Evolutionary conservation across 2,113 vertebrate genomes (phyloP).

Genomic region (Chelonoidis abingdonii): DNA sequence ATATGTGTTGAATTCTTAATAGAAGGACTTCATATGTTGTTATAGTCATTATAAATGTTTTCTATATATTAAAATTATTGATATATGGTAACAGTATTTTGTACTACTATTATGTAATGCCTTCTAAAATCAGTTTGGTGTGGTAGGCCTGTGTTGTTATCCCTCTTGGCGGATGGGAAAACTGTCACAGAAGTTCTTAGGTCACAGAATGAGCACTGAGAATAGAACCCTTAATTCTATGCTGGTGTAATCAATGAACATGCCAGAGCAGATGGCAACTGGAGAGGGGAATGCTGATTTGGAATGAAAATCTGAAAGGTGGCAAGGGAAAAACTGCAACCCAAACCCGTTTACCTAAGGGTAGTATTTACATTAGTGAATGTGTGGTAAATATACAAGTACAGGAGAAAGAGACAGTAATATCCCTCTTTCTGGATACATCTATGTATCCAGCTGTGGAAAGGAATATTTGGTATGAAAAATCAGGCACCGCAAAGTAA

Average conservation of each 20-base stretch:
- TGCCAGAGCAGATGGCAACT: neutral
- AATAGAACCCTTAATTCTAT: neutral
- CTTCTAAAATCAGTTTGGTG: neutral
- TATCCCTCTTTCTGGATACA: neutral
- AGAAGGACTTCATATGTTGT: neutral
- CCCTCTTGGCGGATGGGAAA: neutral
- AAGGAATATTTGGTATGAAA: neutral
- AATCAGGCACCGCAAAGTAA: neutral
- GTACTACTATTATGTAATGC: neutral
- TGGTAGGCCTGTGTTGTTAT: neutral
- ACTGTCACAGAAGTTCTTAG: neutral
- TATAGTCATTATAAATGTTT: neutral
- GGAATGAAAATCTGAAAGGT: neutral
- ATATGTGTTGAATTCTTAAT: neutral
- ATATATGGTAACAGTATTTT: neutral
- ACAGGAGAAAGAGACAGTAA: accelerated
- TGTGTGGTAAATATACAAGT: neutral
- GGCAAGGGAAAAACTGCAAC: neutral
- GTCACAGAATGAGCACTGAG: neutral
- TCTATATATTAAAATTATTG: neutral
- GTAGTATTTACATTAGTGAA: neutral
- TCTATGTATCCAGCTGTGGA: neutral
- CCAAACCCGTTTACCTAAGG: neutral
- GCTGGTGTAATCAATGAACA: neutral
- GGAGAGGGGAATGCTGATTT: neutral